Evolutionary conservation across 1,140 invertebrate species (phyloP).

Genomic region (Heliconius hewitsoni): DNA sequence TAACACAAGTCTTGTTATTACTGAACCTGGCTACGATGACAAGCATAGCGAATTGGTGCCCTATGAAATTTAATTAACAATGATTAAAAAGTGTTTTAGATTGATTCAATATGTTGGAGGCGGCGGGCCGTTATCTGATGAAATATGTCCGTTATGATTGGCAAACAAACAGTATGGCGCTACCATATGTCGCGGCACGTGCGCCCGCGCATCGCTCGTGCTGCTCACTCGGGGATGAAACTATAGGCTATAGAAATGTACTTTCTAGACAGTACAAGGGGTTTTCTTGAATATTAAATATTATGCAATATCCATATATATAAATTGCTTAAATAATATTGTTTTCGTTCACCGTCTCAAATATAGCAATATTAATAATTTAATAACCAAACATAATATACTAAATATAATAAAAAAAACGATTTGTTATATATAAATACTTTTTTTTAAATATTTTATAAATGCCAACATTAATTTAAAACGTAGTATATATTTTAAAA

Average conservation of each 20-base stretch:
- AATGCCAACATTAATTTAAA: too few relatives aligned
- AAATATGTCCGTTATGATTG: slow-evolving; percentile 82
- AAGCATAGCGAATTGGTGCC: slow-evolving; percentile 58
- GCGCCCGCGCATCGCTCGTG: slow-evolving; percentile 70
- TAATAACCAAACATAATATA: too few relatives aligned
- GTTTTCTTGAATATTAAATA: not conserved
- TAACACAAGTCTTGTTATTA: slow-evolving; percentile 28
- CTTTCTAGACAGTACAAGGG: not conserved
- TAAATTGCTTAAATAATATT: not conserved
- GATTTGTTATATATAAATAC: slow-evolving; percentile 46
- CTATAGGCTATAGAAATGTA: slow-evolving; percentile 46
- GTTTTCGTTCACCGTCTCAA: not conserved
- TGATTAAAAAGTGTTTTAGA: slow-evolving; percentile 73
- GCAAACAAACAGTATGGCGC: slow-evolving; percentile 80
- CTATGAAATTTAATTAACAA: slow-evolving; percentile 65
- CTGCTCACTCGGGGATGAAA: slow-evolving; percentile 77
- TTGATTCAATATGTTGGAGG: slow-evolving; percentile 68
- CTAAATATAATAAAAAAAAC: slow-evolving; percentile 26
- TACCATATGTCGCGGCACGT: slow-evolving; percentile 80
- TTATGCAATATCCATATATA: not conserved
- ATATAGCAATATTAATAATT: not conserved
- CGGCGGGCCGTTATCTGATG: slow-evolving; percentile 78
- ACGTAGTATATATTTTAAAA: not conserved
- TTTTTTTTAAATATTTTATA: too few relatives aligned
- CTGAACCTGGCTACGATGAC: slow-evolving; percentile 48